Evolutionary conservation across 2,888 invertebrate species (phyloP), one percentile per base, ranked within the genome.

Genomic region (Aethes cnicana): DNA sequence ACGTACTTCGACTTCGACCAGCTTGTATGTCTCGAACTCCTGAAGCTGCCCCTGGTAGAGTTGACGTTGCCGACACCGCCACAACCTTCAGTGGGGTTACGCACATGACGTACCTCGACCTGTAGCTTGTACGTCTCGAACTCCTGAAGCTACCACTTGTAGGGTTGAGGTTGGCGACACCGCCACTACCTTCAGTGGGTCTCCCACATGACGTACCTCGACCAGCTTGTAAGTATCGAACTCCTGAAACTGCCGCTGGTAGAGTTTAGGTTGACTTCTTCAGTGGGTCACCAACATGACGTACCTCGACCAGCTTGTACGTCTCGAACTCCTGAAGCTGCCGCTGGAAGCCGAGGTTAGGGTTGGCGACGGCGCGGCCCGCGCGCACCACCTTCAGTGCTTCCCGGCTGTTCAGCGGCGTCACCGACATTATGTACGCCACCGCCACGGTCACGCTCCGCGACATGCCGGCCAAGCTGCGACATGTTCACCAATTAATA

Each of bases 361-460:
- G 98, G 91, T 98, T 98, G 72, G 98, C 98, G 33, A 97, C 96
- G 0, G 95, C 94, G 53, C 98, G 92, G 26, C 97, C 97, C 0
- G 96, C 96, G 56, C 97, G 92, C 41, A 98, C 97, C 55, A 97
- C 97, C 86, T 98, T 97, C 56, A 98, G 87, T 1, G 97, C 95
- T 72, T 98, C 98, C 65, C 97, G 95, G 97, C 97, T 98, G 49
- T 92, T 94, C 39, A 98, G 91, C 56, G 94, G 91, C 18, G 98
- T 97, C 55, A 95, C 96, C 35, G 97, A 95, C 98, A 98, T 98
- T 59, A 98, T 95, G 87, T 98, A 98, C 28, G 98, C 98, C 50
- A 97, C 97, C 0, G 97, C 96, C 46, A 98, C 95, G 0, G 98
- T 98, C 61, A 98, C 98, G 72, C 98, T 98, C 14, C 98, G 93